These are phyloP conservation scores for Syngnathus acus DNA, from an alignment of 2,797 vertebrate genomes.

Conservation along the genomic window DNA sequence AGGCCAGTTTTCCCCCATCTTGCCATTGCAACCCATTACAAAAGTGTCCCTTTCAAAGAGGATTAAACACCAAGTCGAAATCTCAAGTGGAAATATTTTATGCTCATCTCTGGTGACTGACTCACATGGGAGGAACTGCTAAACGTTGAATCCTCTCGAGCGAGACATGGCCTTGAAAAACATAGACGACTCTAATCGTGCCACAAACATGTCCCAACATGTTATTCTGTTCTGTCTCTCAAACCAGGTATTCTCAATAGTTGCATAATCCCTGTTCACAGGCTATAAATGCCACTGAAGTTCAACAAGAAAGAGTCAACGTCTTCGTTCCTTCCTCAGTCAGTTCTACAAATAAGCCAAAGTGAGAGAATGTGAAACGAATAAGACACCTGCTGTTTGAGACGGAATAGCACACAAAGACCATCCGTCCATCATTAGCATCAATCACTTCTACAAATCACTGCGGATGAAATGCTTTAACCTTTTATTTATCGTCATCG, in stretches of 20 bases:
- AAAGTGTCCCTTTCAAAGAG: neutral
- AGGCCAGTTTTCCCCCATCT: neutral
- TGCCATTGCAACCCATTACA: neutral
- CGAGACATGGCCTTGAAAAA: neutral
- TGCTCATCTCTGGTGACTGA: neutral
- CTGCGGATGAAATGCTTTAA: conserved; percentile 23
- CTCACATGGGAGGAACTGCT: neutral
- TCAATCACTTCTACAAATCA: neutral
- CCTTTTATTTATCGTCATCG: conserved; percentile 27
- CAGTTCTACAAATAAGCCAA: neutral
- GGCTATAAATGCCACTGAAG: neutral
- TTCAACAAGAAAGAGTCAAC: neutral
- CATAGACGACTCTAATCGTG: neutral
- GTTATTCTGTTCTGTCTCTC: neutral
- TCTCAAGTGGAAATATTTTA: neutral
- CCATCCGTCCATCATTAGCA: neutral
- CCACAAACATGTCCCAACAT: neutral
- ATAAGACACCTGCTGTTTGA: neutral
- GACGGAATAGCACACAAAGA: neutral
- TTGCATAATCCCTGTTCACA: neutral
- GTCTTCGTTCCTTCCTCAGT: neutral
- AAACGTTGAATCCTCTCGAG: neutral
- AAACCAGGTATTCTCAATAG: neutral
- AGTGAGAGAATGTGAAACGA: neutral
- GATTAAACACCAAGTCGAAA: neutral